These are phyloP conservation scores for Amitus sp. DNA, from an alignment of 2,888 invertebrate species.

Conservation along the genomic window DNA sequence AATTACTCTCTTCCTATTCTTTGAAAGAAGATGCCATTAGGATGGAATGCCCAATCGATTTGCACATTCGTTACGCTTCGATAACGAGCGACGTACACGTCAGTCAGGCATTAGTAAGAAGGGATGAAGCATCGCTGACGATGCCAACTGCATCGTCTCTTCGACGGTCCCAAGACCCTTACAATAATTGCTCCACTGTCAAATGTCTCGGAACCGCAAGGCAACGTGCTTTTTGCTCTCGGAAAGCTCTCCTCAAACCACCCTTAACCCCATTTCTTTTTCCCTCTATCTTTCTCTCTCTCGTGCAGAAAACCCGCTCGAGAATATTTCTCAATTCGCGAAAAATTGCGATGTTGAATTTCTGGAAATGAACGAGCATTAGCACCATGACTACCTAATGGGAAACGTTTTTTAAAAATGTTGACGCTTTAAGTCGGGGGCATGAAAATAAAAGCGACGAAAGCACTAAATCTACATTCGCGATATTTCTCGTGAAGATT, in stretches of 20 bases:
- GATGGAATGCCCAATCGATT: slow-evolving; percentile 37
- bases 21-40: slow-evolving; percentile 14
- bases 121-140: slow-evolving; percentile 39
- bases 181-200: slow-evolving; percentile 53
- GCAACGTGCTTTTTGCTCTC: slow-evolving; percentile 11
- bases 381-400: slow-evolving; percentile 7
- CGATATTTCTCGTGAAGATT: no score
- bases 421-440: no score
- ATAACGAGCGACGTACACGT: slow-evolving; percentile 38
- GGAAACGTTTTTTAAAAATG: slow-evolving; percentile 8
- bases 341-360: slow-evolving; percentile 32
- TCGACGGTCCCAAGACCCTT: slow-evolving; percentile 45
- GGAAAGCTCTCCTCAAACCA: background rate
- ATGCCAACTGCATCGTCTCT: slow-evolving; percentile 26
- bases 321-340: slow-evolving; percentile 27
- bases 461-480: no score
- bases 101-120: slow-evolving; percentile 29
- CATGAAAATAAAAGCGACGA: no score
- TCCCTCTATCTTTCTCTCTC: slow-evolving; percentile 13
- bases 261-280: slow-evolving; percentile 9
- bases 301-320: slow-evolving; percentile 23
- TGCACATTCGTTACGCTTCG: slow-evolving; percentile 36
- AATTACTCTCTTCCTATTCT: slow-evolving; percentile 11
- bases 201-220: slow-evolving; percentile 30
- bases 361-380: slow-evolving; percentile 11